Conservation (phyloP, 2,797 vertebrate genomes). For the Acanthurus lineatus region DNA sequence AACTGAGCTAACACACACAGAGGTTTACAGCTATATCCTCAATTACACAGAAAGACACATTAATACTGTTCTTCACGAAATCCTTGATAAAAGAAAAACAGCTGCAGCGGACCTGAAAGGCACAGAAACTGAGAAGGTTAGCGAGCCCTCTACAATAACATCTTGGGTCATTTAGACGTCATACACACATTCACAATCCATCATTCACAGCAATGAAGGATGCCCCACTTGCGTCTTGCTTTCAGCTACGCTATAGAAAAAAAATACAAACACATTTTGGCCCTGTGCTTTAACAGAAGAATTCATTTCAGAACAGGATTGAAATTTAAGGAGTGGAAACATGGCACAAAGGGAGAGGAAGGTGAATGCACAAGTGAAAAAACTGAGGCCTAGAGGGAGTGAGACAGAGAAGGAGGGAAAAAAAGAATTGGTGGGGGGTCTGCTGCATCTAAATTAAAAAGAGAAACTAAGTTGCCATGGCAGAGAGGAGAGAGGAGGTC, state of each 20-base stretch:
- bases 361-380: constrained; percentile 30
- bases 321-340: constrained; percentile 47
- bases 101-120: constrained; percentile 63
- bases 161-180: constrained; percentile 50
- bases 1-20: constrained; percentile 51
- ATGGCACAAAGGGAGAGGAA: constrained; percentile 30
- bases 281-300: constrained; percentile 42
- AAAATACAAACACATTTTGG: constrained; percentile 25
- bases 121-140: constrained; percentile 75
- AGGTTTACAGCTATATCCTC: constrained; percentile 48
- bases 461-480: constrained; percentile 41
- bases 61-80: constrained; percentile 53
- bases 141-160: constrained; percentile 62
- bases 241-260: constrained; percentile 41
- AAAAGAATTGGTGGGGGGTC: constrained; percentile 26
- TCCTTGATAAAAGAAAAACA: constrained; percentile 57
- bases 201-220: constrained; percentile 31
- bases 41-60: constrained; percentile 46
- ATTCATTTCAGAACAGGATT: constrained; percentile 66
- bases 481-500: constrained; percentile 36
- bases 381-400: constrained; percentile 42
- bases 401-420: constrained; percentile 21
- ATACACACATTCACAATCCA: constrained; percentile 8
- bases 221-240: constrained; percentile 33
- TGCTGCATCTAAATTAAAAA: constrained; percentile 64